Conservation (phyloP, 1,140 invertebrate species). For the Dinothrombium tinctorium region DNA sequence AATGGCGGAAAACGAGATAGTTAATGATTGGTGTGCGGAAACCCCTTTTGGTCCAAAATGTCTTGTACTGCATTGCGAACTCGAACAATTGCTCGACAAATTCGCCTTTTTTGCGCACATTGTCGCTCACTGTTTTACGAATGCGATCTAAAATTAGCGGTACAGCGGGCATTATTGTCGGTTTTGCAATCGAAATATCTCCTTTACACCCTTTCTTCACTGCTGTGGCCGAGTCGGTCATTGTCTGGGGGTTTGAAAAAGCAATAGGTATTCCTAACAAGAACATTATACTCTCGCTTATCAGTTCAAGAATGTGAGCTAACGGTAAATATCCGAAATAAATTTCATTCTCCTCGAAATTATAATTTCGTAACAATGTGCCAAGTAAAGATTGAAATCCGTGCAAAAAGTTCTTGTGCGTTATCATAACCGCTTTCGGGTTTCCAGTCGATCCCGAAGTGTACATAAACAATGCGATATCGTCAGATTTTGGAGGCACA, state of each 20-base stretch:
- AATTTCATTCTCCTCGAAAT: slow-evolving; percentile 28
- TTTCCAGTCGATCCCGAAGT: slow-evolving; percentile 18
- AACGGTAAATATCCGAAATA: slow-evolving; percentile 89
- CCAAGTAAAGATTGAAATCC: slow-evolving; percentile 58
- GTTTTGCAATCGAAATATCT: slow-evolving; percentile 17
- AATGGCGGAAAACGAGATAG: slow-evolving; percentile 39
- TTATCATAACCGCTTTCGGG: slow-evolving; percentile 31
- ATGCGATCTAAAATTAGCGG: slow-evolving; percentile 14
- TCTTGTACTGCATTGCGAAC: slow-evolving; percentile 76
- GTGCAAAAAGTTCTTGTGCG: slow-evolving; percentile 72
- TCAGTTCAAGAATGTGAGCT: slow-evolving; percentile 86
- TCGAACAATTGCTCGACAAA: slow-evolving; percentile 58
- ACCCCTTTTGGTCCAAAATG: slow-evolving; percentile 28
- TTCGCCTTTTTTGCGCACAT: slow-evolving; percentile 42
- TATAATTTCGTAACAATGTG: neutral
- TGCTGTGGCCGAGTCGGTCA: slow-evolving; percentile 47
- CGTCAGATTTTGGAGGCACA: slow-evolving; percentile 32
- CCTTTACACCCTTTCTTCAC: slow-evolving; percentile 17
- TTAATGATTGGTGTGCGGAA: slow-evolving; percentile 10
- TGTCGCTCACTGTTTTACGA: slow-evolving; percentile 68
- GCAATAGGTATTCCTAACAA: slow-evolving; percentile 59
- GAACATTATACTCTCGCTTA: slow-evolving; percentile 9
- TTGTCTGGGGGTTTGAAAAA: slow-evolving; percentile 80
- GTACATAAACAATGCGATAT: slow-evolving; percentile 26
- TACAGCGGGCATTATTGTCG: slow-evolving; percentile 19